Evolutionary conservation across 1,140 invertebrate genomes (phyloP), one percentile per base, ranked within the genome.

Genomic region (Eubasilissa regina): DNA sequence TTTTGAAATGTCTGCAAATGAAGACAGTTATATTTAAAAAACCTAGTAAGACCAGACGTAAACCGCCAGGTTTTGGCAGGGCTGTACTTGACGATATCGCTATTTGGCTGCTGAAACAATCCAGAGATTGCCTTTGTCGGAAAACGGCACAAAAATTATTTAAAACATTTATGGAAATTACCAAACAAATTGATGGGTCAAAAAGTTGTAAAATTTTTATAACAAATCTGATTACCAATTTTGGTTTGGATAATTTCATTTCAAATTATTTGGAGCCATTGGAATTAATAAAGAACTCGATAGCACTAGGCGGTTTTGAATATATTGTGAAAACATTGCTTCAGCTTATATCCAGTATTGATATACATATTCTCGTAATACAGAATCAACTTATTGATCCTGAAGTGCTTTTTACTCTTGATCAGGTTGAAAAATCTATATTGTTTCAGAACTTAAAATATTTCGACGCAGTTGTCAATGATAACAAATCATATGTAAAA

Each of bases 101-200:
- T 0, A 7, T 77, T 19, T 83, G 81, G 81, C 21, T 83, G 7
- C 48, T 83, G n/a, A 44, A 77, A 48, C 72, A 79, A 35, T 78
- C 64, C 6, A 78, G 75, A 53, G 73, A 45, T 55, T 75, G 53
- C 21, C 10, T 21, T 1, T 73, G 56, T 62, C 51, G 66, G 35
- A 64, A 19, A 45, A 43, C 75, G 7, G 74, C 62, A 13, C 60
- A 68, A 35, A 70, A 47, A 19, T 13, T 83, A 19, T 64, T 79
- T 64, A 60, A 78, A 17, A 45, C 43, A 58, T 82, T 80, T 10
- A 0, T 48, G 12, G 60, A 47, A 77, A 56, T 73, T 35, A 21
- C 56, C 10, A 76, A 76, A 70, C 48, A 58, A 44, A 70, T 78
- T 43, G 76, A 78, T 10, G 76, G 51, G 10, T 70, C 43, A 12